Evolutionary conservation across 2,113 vertebrate species (phyloP).

Genomic region (Passer domesticus): DNA sequence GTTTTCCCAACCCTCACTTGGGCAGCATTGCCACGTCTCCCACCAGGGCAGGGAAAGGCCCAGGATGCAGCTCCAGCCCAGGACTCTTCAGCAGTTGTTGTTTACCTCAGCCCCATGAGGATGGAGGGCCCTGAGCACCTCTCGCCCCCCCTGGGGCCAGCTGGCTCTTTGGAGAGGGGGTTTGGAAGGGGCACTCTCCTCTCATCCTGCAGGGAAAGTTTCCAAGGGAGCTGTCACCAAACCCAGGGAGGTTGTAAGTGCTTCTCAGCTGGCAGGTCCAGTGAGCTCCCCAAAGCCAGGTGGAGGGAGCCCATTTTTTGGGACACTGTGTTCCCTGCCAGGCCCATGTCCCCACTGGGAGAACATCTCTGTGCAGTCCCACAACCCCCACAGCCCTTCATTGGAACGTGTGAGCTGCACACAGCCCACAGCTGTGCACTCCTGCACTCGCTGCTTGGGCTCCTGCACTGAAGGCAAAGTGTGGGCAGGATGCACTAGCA

Average conservation of each 20-base stretch:
- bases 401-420: not conserved
- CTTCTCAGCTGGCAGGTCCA: not conserved
- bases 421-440: fast-evolving
- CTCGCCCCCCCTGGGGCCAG: fast-evolving
- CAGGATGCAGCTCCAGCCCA: not conserved
- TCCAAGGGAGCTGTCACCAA: not conserved
- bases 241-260: not conserved
- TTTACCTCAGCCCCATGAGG: not conserved
- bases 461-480: fast-evolving
- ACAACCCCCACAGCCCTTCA: not conserved
- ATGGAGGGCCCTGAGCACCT: not conserved
- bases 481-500: fast-evolving
- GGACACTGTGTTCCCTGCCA: not conserved
- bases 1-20: not conserved
- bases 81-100: not conserved
- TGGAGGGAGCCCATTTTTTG: fast-evolving
- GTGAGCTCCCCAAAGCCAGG: not conserved
- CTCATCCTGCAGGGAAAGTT: fast-evolving
- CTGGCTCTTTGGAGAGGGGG: not conserved
- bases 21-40: not conserved
- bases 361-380: fast-evolving
- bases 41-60: fast-evolving
- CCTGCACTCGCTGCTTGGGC: not conserved
- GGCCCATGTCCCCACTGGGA: fast-evolving
- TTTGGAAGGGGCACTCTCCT: not conserved